Evolutionary conservation across 2,888 invertebrate genomes (phyloP), one percentile per base, ranked within the genome.

Genomic region (Toxonevra muliebris): DNA sequence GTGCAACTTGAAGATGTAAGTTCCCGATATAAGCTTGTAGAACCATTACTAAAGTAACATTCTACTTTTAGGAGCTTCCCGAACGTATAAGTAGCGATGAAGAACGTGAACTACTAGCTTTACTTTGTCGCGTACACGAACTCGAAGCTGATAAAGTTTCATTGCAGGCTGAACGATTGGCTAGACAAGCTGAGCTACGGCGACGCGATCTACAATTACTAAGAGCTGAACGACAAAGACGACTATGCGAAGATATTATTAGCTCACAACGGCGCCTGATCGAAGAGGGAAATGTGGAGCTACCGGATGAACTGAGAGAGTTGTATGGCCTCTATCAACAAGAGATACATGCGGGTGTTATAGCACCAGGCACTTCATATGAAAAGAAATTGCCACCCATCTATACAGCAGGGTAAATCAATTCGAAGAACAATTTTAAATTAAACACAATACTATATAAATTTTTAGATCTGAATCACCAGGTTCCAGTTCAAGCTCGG

Each of bases 51-150:
- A 8, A 10, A 11, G 5, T 12, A 41, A 17, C 17, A n/a, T 7
- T 42, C 5, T 12, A 19, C n/a, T n/a, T 42, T 15, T 48, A 83
- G 95, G 93, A 93, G 86, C 86, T 97, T 69, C 95, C 96, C 4
- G 92, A 92, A 63, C 89, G 93, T 65, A 90, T 96, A 64, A 93
- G 91, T 79, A 94, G 93, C 70, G 93, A 94, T 63, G 95, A 97
- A 73, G 97, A 98, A 86, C 88, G 94, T 53, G 97, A 98, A 82
- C 90, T 97, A 66, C 73, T 82, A 68, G 91, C 93, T 20, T 87
- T 98, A 60, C 91, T 98, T 82, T 94, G 96, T 79, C 90, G 94
- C 74, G 96, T 97, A 50, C 97, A 97, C 82, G 95, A 96, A 85
- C 87, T 97, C 66, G 97, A 97, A 86, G 96, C 97, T 0, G 95